Evolutionary conservation across 2,797 vertebrate genomes (phyloP), one percentile per base, ranked within the genome.

Genomic region (Neosilurus mollespiculum): DNA sequence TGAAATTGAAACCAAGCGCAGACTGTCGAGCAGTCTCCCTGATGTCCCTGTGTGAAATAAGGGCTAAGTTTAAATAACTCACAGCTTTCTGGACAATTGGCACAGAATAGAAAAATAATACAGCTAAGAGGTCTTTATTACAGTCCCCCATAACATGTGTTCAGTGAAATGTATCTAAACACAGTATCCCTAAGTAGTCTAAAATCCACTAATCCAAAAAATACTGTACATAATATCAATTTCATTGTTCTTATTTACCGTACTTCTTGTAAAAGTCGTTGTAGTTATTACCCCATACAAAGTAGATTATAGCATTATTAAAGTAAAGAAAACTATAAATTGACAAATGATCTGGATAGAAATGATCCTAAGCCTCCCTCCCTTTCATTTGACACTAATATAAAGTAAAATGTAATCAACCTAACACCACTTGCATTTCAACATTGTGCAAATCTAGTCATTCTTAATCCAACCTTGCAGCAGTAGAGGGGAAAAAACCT

Each of bases 1-100:
- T 91, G 90, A 89, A 91, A 91, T 89, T 88, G 88, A 91, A 90
- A 89, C 89, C 86, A 81, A 86, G 86, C 83, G 78, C 88, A 88
- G 87, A 86, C 88, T 87, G 87, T 88, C 76, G 43, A 84, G 82
- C 53, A 65, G 81, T 82, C 88, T 90, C 89, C 89, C 86, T 87
- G 88, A 90, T 90, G 91, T 87, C 77, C 89, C 86, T 81, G 83
- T 88, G 88, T 87, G 87, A 90, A 90, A 88, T 81, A 90, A 90
- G 83, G 81, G 86, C 62, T 84, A 89, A 80, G 76, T 86, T 88
- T 86, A 90, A 92, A 90, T 88, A 81, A 88, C 86, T 82, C 56
- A 79, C 81, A 89, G 88, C 89, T 88, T 84, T 90, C 85, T 85
- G 54, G 43, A 82, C 61, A 72, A 86, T 87, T 89, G 72, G 88